phyloP scores from a whole-genome alignment of 2,888 invertebrate genomes.

The Erebia palarica region DNA sequence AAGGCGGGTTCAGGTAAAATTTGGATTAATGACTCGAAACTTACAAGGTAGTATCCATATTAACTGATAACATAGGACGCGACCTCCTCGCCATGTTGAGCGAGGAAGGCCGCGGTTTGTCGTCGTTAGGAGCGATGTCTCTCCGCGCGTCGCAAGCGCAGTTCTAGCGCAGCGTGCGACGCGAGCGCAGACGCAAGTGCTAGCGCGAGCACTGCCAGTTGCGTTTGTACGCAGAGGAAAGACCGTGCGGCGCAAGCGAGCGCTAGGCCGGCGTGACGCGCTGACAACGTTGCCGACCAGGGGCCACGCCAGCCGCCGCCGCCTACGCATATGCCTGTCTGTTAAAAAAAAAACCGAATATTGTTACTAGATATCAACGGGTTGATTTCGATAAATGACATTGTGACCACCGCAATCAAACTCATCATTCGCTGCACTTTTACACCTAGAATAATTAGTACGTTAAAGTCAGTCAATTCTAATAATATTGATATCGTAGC shows the following conservation, averaged over 20 bases:
- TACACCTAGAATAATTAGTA: too few relatives aligned
- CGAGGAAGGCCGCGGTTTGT: slow-evolving; percentile 24
- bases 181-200: slow-evolving; percentile 69
- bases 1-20: slow-evolving; percentile 11
- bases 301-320: slow-evolving; percentile 81
- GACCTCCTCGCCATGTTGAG: slow-evolving; percentile 23
- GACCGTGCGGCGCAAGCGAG: slow-evolving; percentile 85
- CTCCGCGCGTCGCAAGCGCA: slow-evolving; percentile 67
- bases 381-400: too few relatives aligned
- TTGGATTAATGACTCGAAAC: neutral
- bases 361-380: too few relatives aligned
- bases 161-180: slow-evolving; percentile 64
- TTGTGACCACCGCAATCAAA: too few relatives aligned
- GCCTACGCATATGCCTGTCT: slow-evolving; percentile 70
- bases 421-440: too few relatives aligned
- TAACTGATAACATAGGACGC: slow-evolving; percentile 23
- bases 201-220: slow-evolving; percentile 67
- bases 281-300: slow-evolving; percentile 77
- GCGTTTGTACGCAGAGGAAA: slow-evolving; percentile 80
- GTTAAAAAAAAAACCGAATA: slow-evolving; percentile 46
- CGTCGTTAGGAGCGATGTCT: slow-evolving; percentile 48
- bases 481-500: too few relatives aligned
- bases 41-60: slow-evolving; percentile 21
- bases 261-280: slow-evolving; percentile 81
- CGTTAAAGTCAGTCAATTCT: too few relatives aligned